Percentiles rank a stretch among this genome's conserved stretches.
Evolutionary conservation across 2,888 invertebrate genomes (phyloP).

Genomic region (Caenorhabditis japonica): DNA sequence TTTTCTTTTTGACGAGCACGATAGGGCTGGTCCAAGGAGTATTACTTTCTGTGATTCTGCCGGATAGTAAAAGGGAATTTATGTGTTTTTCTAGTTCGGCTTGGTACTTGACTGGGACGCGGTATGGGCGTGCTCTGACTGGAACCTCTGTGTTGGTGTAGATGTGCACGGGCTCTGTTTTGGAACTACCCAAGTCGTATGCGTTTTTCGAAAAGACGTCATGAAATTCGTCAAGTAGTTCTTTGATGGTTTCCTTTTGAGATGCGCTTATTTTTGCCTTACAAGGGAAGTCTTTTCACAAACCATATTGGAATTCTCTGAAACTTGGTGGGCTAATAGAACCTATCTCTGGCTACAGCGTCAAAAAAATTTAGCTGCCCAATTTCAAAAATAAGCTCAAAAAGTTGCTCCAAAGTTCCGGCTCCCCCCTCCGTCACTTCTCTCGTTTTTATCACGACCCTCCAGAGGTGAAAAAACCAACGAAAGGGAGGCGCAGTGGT

Average conservation of each 20-base stretch:
- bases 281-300: too few species aligned
- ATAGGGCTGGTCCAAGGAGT: constrained; percentile 59
- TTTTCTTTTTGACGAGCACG: constrained; percentile 60
- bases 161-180: constrained; percentile 48
- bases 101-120: constrained; percentile 52
- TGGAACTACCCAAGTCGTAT: constrained; percentile 60
- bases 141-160: constrained; percentile 57
- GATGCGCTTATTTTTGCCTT: too few species aligned
- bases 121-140: constrained; percentile 20
- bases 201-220: constrained; percentile 54
- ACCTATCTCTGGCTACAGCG: too few species aligned
- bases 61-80: constrained; percentile 43
- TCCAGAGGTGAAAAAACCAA: too few species aligned
- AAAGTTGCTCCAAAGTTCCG: too few species aligned
- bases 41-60: constrained; percentile 52
- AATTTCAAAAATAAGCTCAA: too few species aligned
- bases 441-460: not conserved
- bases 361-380: too few species aligned
- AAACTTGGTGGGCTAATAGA: too few species aligned
- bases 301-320: too few species aligned
- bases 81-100: constrained; percentile 60
- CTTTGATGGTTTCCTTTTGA: too few species aligned
- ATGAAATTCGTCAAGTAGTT: constrained; percentile 18
- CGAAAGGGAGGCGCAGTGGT: too few species aligned
- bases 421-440: not conserved